A percentile compares a stretch with the other conserved stretches of the same genome.
These are phyloP conservation scores for Dasyornis broadbenti DNA, from an alignment of 2,113 vertebrate species.

Conservation along the genomic window DNA sequence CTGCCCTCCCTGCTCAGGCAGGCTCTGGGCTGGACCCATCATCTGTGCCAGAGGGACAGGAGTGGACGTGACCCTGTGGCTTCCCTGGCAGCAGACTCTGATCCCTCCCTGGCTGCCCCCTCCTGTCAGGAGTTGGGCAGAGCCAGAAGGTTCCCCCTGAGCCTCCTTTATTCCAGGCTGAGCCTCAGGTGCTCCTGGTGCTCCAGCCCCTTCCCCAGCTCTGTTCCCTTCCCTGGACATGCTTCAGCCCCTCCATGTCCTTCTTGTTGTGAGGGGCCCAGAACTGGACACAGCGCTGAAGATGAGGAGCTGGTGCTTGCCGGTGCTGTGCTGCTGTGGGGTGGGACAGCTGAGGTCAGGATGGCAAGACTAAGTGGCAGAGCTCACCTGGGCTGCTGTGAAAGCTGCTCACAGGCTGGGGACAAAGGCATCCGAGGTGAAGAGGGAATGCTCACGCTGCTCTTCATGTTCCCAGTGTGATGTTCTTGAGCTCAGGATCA, in stretches of 20 bases:
- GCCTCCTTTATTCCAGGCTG: not conserved
- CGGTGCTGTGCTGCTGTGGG: not conserved
- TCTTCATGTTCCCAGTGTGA: not conserved
- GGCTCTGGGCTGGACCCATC: not conserved
- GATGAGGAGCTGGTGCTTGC: not conserved
- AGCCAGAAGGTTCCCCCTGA: not conserved
- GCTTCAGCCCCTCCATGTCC: not conserved
- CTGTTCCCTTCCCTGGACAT: accelerated
- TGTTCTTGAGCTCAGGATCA: not conserved
- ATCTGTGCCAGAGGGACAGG: not conserved
- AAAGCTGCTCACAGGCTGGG: not conserved
- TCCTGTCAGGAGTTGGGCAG: not conserved
- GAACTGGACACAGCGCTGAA: not conserved
- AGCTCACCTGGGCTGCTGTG: not conserved
- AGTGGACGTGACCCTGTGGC: not conserved
- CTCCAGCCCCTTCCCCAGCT: not conserved
- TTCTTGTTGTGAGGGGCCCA: not conserved
- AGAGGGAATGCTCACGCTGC: not conserved
- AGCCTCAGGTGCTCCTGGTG: not conserved
- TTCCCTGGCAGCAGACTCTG: not conserved
- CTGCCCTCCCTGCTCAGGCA: not conserved
- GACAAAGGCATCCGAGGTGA: not conserved
- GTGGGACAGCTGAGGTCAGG: not conserved
- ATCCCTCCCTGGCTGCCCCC: accelerated
- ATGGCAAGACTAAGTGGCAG: not conserved